These are phyloP conservation scores for Lutjanus erythropterus DNA, from an alignment of 2,113 vertebrate genomes.

Conservation along the genomic window DNA sequence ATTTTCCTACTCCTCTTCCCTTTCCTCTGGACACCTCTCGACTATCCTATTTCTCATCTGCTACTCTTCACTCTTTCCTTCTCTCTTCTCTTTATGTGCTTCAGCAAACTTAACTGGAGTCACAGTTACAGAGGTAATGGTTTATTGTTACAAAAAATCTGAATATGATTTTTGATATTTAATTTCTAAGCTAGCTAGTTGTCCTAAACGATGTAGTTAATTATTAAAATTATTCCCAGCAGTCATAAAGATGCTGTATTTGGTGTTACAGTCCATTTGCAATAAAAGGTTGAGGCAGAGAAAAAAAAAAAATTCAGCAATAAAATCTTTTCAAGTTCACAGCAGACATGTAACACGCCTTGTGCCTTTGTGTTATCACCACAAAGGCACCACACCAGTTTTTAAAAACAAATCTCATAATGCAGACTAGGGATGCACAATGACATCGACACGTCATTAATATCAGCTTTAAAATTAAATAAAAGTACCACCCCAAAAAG, in stretches of 20 bases:
- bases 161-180: not conserved
- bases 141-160: not conserved
- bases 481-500: too few relatives aligned
- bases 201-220: too few relatives aligned
- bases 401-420: not conserved
- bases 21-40: slow-evolving; percentile 23
- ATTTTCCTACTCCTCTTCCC: slow-evolving; percentile 3
- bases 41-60: slow-evolving; percentile 18
- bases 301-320: not conserved
- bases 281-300: not conserved
- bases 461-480: too few relatives aligned
- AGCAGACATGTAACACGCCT: not conserved
- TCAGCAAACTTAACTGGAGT: not conserved
- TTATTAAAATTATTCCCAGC: not conserved
- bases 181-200: not conserved
- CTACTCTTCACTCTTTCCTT: not conserved
- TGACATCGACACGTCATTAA: too few relatives aligned
- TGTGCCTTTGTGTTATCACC: too few relatives aligned
- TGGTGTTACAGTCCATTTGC: not conserved
- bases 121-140: not conserved
- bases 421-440: too few relatives aligned
- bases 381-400: too few relatives aligned
- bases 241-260: not conserved
- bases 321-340: not conserved
- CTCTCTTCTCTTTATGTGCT: not conserved